These are phyloP conservation scores for Lepidurus packardi DNA, from an alignment of 1,140 invertebrate genomes.

Conservation along the genomic window DNA sequence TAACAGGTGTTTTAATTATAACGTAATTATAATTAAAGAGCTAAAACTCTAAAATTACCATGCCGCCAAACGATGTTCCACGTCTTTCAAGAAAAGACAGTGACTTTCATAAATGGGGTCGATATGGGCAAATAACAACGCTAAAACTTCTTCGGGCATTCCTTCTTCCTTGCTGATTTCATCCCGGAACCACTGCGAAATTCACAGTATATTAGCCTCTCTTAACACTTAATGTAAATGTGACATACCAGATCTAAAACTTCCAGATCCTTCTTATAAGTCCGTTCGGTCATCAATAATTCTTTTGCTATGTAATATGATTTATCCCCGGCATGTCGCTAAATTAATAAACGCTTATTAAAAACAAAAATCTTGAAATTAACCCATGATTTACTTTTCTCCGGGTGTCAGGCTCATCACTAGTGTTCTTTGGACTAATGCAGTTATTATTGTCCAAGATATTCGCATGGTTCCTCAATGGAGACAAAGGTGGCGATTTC, in stretches of 20 bases:
- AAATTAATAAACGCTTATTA: conserved; percentile 39
- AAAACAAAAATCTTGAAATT: no score
- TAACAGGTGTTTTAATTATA: no score
- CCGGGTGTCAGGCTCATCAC: not conserved
- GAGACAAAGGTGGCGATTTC: not conserved
- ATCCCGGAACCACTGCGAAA: conserved; percentile 62
- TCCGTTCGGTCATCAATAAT: conserved; percentile 89
- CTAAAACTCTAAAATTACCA: conserved; percentile 51
- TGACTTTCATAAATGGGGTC: conserved; percentile 63
- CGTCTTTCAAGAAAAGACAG: conserved; percentile 57
- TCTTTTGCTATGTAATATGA: conserved; percentile 91
- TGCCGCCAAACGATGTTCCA: conserved; percentile 58
- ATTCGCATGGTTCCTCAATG: conserved; percentile 8
- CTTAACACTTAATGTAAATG: no score
- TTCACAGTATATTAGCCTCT: conserved; percentile 13
- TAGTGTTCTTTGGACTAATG: conserved; percentile 20
- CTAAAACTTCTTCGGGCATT: conserved; percentile 50
- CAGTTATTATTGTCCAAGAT: conserved; percentile 23
- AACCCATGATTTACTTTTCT: conserved; percentile 3
- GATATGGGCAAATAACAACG: conserved; percentile 53
- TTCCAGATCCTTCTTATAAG: conserved; percentile 90
- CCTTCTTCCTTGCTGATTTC: conserved; percentile 56
- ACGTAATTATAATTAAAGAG: not conserved
- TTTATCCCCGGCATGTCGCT: conserved; percentile 67
- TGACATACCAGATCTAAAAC: conserved; percentile 68